Evolutionary conservation across 1,140 invertebrate species (phyloP), one percentile per base, ranked within the genome.

Genomic region (Ceratosolen fusciceps): DNA sequence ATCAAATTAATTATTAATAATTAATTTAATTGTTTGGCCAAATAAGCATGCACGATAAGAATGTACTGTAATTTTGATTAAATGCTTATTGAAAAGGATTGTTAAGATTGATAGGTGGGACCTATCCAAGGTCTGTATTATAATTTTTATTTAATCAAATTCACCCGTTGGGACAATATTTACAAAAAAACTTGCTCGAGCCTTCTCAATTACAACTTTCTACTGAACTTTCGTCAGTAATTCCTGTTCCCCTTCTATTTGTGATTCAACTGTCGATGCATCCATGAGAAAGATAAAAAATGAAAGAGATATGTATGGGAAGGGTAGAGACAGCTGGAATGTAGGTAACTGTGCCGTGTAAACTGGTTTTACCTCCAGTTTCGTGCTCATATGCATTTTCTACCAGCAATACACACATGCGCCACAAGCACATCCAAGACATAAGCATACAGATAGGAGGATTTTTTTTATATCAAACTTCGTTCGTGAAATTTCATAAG

Each of bases 321-420:
- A 24, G 34, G 60, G 56, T 10, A 58, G 54, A 1, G 37, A 16
- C 56, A 29, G 31, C 43, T 34, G 76, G 76, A 78, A 78, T 78
- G 76, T 78, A 78, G 76, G 76, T 78, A 78, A 78, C 71, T 78
- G 76, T 78, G 76, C 56, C 76, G 75, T 47, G 67, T 5, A 56
- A 76, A 37, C 12, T 31, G 24, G 56, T 14, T 60, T 60, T 60
- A 67, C 74, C 16, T 34, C 29, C 70, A 10, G 1, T 21, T 29
- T 16, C 49, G n/a, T n/a, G 52, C 47, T 29, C 74, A n/a, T 37
- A 54, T 47, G 58, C 74, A 52, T 56, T 49, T 2, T 52, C n/a
- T n/a, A n/a, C n/a, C n/a, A n/a, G n/a, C n/a, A n/a, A n/a, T n/a
- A n/a, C n/a, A n/a, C n/a, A n/a, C n/a, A n/a, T n/a, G n/a, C n/a